A percentile compares a stretch with the other conserved stretches of the same genome.
phyloP scores from a whole-genome alignment of 2,113 vertebrate species.

The Dasyprocta punctata region DNA sequence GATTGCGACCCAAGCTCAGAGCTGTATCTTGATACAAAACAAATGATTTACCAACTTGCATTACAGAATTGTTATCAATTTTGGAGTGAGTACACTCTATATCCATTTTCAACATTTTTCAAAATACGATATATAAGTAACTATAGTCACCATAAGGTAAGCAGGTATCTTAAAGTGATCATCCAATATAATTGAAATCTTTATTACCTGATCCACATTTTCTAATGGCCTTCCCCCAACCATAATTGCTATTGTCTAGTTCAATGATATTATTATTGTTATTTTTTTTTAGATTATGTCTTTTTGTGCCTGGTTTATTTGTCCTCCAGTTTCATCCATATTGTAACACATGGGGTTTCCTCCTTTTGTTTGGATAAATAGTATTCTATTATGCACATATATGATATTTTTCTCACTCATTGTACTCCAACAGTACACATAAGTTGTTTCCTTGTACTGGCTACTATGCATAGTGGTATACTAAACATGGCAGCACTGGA shows the following conservation, averaged over 20 bases:
- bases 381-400: too few species aligned
- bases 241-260: background rate
- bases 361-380: too few species aligned
- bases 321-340: background rate
- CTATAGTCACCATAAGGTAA: background rate
- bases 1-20: background rate
- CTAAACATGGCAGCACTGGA: background rate
- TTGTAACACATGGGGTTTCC: background rate
- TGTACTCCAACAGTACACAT: background rate
- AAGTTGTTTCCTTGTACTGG: background rate
- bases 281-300: background rate
- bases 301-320: background rate
- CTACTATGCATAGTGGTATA: background rate
- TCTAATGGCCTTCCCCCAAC: accelerated
- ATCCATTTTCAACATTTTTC: background rate
- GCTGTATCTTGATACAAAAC: background rate
- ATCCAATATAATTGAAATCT: background rate
- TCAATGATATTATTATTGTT: background rate
- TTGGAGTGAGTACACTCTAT: background rate
- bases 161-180: background rate
- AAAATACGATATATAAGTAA: background rate
- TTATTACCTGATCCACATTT: background rate
- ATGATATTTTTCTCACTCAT: background rate
- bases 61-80: background rate
- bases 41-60: background rate